Evolutionary conservation across 2,888 invertebrate species (phyloP).

Genomic region (Iphiclides podalirius): DNA sequence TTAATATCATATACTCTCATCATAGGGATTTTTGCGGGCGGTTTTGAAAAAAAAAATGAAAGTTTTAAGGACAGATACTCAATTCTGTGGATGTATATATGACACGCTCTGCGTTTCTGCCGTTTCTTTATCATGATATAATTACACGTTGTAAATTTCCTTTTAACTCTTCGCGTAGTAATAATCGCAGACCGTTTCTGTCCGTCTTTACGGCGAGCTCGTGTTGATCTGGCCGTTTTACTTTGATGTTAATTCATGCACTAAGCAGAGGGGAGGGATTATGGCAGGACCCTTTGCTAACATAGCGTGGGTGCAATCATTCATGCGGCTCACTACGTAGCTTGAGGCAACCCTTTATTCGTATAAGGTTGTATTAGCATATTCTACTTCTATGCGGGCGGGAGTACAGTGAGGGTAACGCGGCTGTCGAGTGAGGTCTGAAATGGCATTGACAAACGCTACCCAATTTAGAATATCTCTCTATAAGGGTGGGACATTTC

Average conservation of each 20-base stretch:
- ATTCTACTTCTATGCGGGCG: constrained; percentile 5
- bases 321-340: constrained; percentile 44
- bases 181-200: constrained; percentile 22
- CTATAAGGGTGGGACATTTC: no score
- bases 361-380: constrained; percentile 23
- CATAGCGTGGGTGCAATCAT: constrained; percentile 56
- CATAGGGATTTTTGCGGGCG: no score
- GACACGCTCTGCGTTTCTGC: no score
- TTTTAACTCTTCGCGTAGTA: constrained; percentile 33
- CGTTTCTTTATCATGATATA: no score
- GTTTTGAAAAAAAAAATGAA: no score
- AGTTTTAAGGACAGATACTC: no score
- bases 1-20: no score
- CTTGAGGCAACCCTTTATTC: constrained; percentile 29
- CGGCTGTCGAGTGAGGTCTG: neutral
- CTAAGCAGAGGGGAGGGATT: constrained; percentile 47
- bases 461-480: no score
- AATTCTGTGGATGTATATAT: no score
- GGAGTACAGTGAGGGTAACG: neutral
- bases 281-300: constrained; percentile 57
- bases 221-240: constrained; percentile 53
- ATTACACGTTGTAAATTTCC: no score
- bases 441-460: neutral
- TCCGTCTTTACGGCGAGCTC: constrained; percentile 47
- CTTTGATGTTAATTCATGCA: constrained; percentile 66